phyloP scores from a whole-genome alignment of 1,140 invertebrate species.

The Leguminivora glycinivorella region DNA sequence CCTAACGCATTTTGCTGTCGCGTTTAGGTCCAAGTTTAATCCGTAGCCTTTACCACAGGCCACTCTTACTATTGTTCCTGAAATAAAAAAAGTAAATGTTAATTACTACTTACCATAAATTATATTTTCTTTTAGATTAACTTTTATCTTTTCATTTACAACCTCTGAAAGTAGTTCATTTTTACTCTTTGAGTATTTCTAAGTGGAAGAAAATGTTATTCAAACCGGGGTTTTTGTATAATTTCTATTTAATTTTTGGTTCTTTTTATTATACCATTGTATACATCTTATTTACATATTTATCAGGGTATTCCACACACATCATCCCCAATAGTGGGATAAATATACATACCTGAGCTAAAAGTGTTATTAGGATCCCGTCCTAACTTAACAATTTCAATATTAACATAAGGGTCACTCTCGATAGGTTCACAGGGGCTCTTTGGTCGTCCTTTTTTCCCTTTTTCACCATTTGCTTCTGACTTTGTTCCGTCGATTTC shows the following conservation, averaged over 20 bases:
- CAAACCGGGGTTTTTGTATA: no score
- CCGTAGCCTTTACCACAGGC: slow-evolving; percentile 87
- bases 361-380: slow-evolving; percentile 81
- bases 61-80: slow-evolving; percentile 84
- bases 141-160: no score
- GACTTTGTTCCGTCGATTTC: slow-evolving; percentile 42
- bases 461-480: slow-evolving; percentile 52
- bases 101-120: slow-evolving; percentile 46
- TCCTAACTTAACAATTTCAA: slow-evolving; percentile 83
- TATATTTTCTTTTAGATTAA: no score
- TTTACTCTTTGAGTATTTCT: no score
- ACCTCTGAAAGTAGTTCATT: no score
- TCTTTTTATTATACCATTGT: no score
- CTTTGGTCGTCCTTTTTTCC: slow-evolving; percentile 72
- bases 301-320: no score
- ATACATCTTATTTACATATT: no score
- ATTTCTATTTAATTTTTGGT: no score
- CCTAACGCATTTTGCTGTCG: slow-evolving; percentile 87
- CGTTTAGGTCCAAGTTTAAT: slow-evolving; percentile 85
- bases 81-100: slow-evolving; percentile 46
- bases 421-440: slow-evolving; percentile 80
- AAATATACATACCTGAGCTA: slow-evolving; percentile 73
- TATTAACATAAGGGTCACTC: slow-evolving; percentile 82
- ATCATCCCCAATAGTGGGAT: slow-evolving; percentile 45
- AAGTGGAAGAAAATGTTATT: no score